phyloP scores from a whole-genome alignment of 1,140 invertebrate genomes.

The Papilio dardanus region DNA sequence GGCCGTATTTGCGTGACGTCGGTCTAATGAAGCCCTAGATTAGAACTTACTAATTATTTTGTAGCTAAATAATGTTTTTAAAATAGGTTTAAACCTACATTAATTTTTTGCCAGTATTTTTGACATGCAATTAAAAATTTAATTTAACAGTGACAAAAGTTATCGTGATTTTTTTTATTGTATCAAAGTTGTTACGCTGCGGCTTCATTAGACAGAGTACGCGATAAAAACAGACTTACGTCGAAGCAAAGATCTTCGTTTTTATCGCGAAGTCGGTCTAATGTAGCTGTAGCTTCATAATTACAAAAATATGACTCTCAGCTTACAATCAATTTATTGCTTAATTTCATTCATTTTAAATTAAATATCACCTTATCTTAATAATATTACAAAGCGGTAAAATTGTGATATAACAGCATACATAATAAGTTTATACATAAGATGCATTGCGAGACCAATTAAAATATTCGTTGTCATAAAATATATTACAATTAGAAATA shows the following conservation, averaged over 20 bases:
- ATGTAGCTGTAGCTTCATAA: no score
- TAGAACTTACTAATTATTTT: no score
- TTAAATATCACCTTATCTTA: conserved; percentile 8
- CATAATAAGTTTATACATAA: background rate
- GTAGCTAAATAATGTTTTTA: no score
- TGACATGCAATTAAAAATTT: conserved; percentile 4
- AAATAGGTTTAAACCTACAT: no score
- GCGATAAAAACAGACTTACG: no score
- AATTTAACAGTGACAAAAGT: background rate
- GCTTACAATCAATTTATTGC: conserved; percentile 15
- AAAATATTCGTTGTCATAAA: conserved; percentile 10
- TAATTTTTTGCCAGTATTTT: background rate
- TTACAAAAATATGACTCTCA: conserved; percentile 9
- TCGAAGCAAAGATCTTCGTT: no score
- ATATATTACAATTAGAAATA: background rate
- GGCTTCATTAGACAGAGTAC: no score
- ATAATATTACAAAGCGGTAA: background rate
- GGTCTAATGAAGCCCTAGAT: no score
- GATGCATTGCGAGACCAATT: no score
- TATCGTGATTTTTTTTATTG: background rate
- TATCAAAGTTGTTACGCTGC: no score
- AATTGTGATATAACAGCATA: background rate
- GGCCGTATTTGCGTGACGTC: no score
- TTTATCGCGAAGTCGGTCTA: no score
- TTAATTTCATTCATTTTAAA: background rate